A percentile compares a stretch with the other conserved stretches of the same genome.
These are phyloP conservation scores for Dromaius novaehollandiae DNA, from an alignment of 2,113 vertebrate species.

Conservation along the genomic window DNA sequence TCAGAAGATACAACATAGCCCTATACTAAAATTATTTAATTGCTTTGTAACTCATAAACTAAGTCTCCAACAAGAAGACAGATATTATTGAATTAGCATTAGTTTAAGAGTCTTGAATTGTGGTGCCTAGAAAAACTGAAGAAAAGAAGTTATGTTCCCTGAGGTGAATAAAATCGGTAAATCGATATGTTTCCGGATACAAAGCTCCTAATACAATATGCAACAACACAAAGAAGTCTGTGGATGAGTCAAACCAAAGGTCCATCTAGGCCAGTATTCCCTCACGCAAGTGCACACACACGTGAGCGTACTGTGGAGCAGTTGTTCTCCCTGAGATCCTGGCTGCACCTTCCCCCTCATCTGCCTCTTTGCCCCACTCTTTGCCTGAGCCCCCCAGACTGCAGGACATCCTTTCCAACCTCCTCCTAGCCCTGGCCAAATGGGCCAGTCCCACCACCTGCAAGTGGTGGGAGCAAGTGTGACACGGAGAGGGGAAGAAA, in stretches of 20 bases:
- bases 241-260: not conserved
- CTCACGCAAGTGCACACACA: rapidly evolving
- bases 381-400: rapidly evolving
- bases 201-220: not conserved
- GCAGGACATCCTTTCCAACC: not conserved
- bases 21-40: not conserved
- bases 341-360: not conserved
- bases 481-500: not conserved
- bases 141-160: not conserved
- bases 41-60: not conserved
- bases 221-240: not conserved
- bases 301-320: rapidly evolving
- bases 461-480: not conserved
- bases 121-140: not conserved
- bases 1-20: not conserved
- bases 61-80: not conserved
- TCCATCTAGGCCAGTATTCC: rapidly evolving
- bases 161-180: not conserved
- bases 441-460: rapidly evolving
- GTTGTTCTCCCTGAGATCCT: not conserved
- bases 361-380: too few relatives aligned
- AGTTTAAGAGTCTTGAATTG: not conserved
- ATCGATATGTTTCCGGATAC: not conserved
- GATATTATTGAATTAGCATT: not conserved
- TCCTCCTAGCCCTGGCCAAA: not conserved